Evolutionary conservation across 2,113 vertebrate species (phyloP), one percentile per base, ranked within the genome.

Genomic region (Xyliphius kryptos): DNA sequence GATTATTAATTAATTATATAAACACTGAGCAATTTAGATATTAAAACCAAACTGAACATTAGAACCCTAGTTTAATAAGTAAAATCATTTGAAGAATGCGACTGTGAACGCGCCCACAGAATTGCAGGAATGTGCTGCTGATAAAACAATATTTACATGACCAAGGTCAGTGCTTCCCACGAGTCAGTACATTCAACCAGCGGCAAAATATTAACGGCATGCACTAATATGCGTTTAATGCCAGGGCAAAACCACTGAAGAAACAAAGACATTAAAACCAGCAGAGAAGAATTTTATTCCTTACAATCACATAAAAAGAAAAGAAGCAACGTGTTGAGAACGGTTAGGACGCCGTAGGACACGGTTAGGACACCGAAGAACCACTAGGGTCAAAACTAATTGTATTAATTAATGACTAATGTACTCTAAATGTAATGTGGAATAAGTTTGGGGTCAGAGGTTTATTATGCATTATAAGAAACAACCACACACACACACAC

Each of bases 141-240:
- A 22, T 50, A 17, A 19, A 66, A 66, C 37, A 66, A 66, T 38
- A 61, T 71, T 56, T 70, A 47, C 44, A 50, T 43, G 41, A 55
- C 69, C 57, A 56, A 41, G 55, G 32, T 50, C 58, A n/a, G 9
- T 49, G 22, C 37, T 48, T 61, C 53, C 17, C 56, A 56, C 5
- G 17, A 43, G 22, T 56, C 37, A 21, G 21, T 3, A 19, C 56
- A 44, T 16, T 36, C n/a, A 26, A 44, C 51, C 41, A 9, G 37
- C 14, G 21, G 5, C 47, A 36, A n/a, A 71, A 19, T 40, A 43
- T 6, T 32, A 26, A 59, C 8, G 1, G 26, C 13, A 46, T 16
- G 14, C 43, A 5, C 20, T 32, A 60, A 48, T 47, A 43, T 36
- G 9, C 8, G 12, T 5, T 46, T 46, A 43, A 58, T 9, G 3